Percentiles rank a stretch among this genome's conserved stretches.
Evolutionary conservation across 2,797 vertebrate species (phyloP).

Genomic region (Pterois miles): DNA sequence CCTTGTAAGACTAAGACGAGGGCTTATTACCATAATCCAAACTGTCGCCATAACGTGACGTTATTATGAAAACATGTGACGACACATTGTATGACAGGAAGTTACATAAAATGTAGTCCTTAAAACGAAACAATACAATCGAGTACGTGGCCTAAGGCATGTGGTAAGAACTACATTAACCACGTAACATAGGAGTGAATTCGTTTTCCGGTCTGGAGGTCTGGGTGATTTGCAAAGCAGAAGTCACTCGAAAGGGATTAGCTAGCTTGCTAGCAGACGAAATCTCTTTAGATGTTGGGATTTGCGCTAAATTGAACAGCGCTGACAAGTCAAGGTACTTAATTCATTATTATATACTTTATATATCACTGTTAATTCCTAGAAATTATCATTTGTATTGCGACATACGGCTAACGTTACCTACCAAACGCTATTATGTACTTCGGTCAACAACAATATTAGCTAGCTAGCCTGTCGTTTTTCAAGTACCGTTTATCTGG

Average conservation of each 20-base stretch:
- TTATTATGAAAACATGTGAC: constrained; percentile 42
- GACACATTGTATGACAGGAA: neutral
- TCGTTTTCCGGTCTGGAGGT: constrained; percentile 28
- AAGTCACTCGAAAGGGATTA: constrained; percentile 80
- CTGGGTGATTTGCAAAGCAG: constrained; percentile 58
- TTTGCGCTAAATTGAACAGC: constrained; percentile 35
- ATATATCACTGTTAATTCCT: neutral
- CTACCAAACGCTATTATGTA: neutral
- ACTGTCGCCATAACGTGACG: constrained; percentile 24
- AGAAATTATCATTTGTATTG: neutral
- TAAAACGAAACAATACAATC: neutral
- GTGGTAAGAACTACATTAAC: constrained; percentile 65
- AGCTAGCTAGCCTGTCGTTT: constrained; percentile 36
- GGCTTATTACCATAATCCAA: neutral
- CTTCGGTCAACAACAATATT: constrained; percentile 21
- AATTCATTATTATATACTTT: neutral
- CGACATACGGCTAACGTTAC: neutral
- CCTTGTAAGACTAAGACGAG: fast-evolving
- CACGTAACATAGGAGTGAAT: neutral
- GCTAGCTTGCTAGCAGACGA: constrained; percentile 67
- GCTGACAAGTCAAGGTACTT: constrained; percentile 59
- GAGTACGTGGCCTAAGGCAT: fast-evolving
- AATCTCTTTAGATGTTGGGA: constrained; percentile 61
- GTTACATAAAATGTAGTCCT: constrained; percentile 58
- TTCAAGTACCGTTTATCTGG: neutral